Percentiles rank a stretch among this genome's conserved stretches.
These are phyloP conservation scores for Macquaria australasica DNA, from an alignment of 2,113 vertebrate species.

Conservation along the genomic window DNA sequence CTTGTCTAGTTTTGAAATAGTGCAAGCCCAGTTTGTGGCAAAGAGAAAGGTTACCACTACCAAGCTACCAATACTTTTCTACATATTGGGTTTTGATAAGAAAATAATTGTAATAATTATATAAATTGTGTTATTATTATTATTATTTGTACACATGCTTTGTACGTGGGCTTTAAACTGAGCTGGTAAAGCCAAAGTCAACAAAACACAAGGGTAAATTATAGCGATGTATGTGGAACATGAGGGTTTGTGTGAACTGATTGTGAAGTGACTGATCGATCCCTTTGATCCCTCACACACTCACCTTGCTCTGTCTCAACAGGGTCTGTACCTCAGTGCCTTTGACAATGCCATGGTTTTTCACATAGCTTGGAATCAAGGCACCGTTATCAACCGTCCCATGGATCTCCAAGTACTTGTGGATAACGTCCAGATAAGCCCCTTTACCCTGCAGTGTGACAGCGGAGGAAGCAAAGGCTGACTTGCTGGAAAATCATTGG, in stretches of 20 bases:
- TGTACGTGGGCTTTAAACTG: not conserved
- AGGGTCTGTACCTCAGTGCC: slow-evolving; percentile 88
- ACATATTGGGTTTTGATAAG: too few species aligned
- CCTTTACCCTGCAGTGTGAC: slow-evolving; percentile 86
- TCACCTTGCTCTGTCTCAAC: slow-evolving; percentile 90
- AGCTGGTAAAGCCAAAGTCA: not conserved
- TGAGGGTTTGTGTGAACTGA: not conserved
- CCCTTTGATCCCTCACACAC: not conserved
- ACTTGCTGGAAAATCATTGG: not conserved
- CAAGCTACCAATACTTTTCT: too few species aligned
- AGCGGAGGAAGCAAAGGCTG: not conserved
- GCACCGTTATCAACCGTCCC: slow-evolving; percentile 86
- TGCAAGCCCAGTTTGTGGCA: too few species aligned
- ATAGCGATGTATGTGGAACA: not conserved
- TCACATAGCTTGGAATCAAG: slow-evolving; percentile 87
- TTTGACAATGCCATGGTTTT: slow-evolving; percentile 90
- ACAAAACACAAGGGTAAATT: not conserved
- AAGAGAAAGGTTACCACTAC: too few species aligned
- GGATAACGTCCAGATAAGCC: slow-evolving; percentile 88
- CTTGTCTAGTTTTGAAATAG: not conserved
- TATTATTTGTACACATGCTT: too few species aligned
- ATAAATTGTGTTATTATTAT: too few species aligned
- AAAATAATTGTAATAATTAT: too few species aligned
- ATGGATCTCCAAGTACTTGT: slow-evolving; percentile 89
- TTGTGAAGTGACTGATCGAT: not conserved